Percentiles rank a stretch among this genome's conserved stretches.
Conservation (phyloP, 2,888 invertebrate species). For the Suillia variegata region DNA sequence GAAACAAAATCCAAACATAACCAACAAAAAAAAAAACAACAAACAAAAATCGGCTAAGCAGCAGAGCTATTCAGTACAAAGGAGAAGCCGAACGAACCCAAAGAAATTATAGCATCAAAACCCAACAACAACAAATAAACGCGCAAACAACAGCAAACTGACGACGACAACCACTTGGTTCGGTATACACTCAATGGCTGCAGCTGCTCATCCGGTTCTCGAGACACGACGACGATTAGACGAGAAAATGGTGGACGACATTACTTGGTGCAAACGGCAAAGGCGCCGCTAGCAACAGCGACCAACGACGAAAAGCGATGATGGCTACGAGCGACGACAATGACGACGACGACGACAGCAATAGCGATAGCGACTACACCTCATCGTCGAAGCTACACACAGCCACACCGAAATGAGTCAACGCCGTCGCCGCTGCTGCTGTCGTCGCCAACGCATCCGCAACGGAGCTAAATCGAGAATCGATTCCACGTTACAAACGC, state of each 20-base stretch:
- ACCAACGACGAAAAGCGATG: background rate
- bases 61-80: too few species aligned
- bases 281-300: conserved; percentile 23
- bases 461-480: too few species aligned
- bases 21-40: background rate
- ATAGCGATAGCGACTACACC: conserved; percentile 15
- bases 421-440: too few species aligned
- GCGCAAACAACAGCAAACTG: background rate
- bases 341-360: conserved; percentile 14
- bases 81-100: too few species aligned
- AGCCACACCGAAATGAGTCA: background rate
- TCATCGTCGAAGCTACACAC: conserved; percentile 14
- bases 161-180: background rate
- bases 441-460: conserved; percentile 11
- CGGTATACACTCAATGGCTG: conserved; percentile 9
- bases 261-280: too few species aligned
- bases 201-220: conserved; percentile 24
- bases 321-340: conserved; percentile 1
- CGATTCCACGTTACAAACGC: conserved; percentile 24
- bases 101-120: too few species aligned
- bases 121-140: too few species aligned
- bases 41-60: background rate
- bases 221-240: too few species aligned
- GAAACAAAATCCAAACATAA: background rate
- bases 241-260: conserved; percentile 18